Evolutionary conservation across 1,140 invertebrate genomes (phyloP).

Genomic region (Cydia pomonella): DNA sequence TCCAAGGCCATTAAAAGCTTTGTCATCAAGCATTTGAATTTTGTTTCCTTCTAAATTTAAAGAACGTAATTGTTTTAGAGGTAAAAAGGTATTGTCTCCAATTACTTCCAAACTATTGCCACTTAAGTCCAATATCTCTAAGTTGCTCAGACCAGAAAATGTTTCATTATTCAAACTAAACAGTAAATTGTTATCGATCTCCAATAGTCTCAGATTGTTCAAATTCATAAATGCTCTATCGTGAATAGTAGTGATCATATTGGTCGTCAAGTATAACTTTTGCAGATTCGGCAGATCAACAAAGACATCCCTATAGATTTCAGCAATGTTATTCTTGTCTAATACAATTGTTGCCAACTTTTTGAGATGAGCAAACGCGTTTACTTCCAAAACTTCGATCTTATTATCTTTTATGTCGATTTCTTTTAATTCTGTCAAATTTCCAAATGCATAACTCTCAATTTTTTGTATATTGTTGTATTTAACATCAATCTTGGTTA

Average conservation of each 20-base stretch:
- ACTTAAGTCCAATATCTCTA: conserved; percentile 84
- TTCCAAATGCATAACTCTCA: conserved; percentile 85
- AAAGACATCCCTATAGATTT: conserved; percentile 87
- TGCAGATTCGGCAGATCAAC: conserved; percentile 84
- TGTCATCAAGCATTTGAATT: conserved; percentile 83
- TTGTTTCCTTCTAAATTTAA: conserved; percentile 88
- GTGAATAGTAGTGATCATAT: conserved; percentile 87
- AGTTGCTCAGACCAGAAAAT: conserved; percentile 84
- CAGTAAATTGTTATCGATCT: conserved; percentile 86
- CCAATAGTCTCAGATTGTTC: conserved; percentile 83
- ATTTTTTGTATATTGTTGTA: conserved; percentile 86
- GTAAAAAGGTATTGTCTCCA: conserved; percentile 87
- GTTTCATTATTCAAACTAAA: conserved; percentile 85
- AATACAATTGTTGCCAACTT: conserved; percentile 84
- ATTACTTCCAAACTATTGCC: conserved; percentile 86
- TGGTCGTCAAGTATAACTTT: conserved; percentile 84
- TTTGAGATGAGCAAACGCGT: conserved; percentile 85
- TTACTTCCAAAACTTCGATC: conserved; percentile 82
- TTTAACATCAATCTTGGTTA: conserved; percentile 84
- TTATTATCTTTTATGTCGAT: conserved; percentile 85
- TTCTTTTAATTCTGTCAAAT: conserved; percentile 84
- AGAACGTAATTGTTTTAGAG: conserved; percentile 84
- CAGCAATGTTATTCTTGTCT: conserved; percentile 85
- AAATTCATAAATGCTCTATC: conserved; percentile 87
- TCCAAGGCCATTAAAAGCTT: conserved; percentile 86